phyloP scores from a whole-genome alignment of 2,797 vertebrate species.

The Rallus crepitans region DNA sequence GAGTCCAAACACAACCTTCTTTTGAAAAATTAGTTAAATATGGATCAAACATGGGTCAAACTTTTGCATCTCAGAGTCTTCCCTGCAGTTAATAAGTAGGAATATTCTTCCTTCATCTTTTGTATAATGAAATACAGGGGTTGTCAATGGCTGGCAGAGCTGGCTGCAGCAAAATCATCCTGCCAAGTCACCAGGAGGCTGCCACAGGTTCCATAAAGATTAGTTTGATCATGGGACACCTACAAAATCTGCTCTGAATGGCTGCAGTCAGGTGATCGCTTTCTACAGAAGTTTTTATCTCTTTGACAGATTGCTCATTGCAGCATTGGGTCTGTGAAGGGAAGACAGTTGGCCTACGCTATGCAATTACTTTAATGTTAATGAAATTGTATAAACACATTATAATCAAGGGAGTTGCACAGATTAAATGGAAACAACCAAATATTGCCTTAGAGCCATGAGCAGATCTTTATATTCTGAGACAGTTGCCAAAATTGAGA shows the following conservation, averaged over 20 bases:
- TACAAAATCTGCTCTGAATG: not conserved
- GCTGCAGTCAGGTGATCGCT: not conserved
- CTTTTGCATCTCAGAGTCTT: not conserved
- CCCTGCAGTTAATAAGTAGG: not conserved
- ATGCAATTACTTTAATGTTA: not conserved
- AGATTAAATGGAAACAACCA: not conserved
- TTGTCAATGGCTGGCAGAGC: not conserved
- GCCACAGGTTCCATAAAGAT: not conserved
- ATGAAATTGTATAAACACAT: conserved; percentile 10
- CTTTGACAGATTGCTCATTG: conserved; percentile 34
- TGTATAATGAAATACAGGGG: not conserved
- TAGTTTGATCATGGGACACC: not conserved
- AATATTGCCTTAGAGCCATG: not conserved
- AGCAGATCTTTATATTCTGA: not conserved
- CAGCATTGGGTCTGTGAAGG: not conserved
- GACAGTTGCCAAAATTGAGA: not conserved
- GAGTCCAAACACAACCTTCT: not conserved
- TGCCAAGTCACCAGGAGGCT: conserved; percentile 10
- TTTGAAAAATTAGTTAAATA: not conserved
- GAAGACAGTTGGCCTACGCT: not conserved
- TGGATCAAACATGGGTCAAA: fast-evolving
- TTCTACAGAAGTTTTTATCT: not conserved
- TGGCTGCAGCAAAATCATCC: not conserved
- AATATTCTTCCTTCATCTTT: not conserved
- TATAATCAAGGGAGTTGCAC: not conserved